phyloP scores from a whole-genome alignment of 2,113 vertebrate species.

The Heterotilapia buettikoferi region DNA sequence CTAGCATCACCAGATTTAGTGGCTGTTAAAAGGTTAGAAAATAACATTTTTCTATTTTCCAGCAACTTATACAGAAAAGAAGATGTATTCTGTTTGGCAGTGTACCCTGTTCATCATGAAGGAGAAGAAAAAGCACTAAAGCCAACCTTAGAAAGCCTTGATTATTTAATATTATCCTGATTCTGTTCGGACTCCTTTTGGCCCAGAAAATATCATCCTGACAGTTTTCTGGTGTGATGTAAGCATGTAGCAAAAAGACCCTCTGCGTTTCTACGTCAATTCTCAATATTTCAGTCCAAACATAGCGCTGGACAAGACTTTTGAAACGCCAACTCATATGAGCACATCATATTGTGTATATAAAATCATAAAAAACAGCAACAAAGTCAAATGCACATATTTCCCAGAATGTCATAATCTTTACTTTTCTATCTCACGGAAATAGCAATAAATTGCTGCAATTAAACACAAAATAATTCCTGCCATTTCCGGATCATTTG shows the following conservation, averaged over 20 bases:
- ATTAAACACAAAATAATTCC: not conserved
- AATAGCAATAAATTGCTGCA: not conserved
- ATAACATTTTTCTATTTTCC: not conserved
- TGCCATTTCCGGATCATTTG: not conserved
- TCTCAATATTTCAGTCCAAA: not conserved
- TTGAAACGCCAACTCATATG: not conserved
- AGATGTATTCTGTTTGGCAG: not conserved
- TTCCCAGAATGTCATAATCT: not conserved
- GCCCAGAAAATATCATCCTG: not conserved
- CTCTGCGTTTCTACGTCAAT: accelerated
- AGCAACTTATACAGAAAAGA: not conserved
- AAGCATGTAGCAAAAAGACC: not conserved
- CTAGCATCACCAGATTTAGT: not conserved
- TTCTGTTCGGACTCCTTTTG: not conserved
- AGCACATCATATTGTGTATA: not conserved
- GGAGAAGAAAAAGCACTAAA: not conserved
- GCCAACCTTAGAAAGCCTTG: not conserved
- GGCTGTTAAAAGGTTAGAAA: not conserved
- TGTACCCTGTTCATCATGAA: not conserved
- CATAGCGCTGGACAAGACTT: not conserved
- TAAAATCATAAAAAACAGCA: not conserved
- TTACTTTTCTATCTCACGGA: not conserved
- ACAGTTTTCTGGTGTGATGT: not conserved
- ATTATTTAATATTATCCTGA: not conserved
- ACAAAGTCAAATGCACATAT: not conserved